These are phyloP conservation scores for Dioctria rufipes DNA, from an alignment of 2,888 invertebrate species.

Conservation along the genomic window DNA sequence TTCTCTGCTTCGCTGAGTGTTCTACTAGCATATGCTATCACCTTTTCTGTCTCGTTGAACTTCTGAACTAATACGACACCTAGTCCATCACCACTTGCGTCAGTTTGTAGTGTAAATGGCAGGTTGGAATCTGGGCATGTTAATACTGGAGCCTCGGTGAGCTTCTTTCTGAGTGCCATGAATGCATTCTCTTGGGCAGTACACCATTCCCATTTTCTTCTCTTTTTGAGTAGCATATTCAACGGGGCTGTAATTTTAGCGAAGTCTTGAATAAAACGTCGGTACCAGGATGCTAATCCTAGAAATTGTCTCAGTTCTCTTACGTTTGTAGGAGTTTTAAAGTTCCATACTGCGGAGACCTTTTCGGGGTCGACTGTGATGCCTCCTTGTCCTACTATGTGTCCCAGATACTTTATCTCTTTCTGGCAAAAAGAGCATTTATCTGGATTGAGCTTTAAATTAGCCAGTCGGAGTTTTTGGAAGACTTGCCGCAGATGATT, in stretches of 20 bases:
- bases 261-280: too few relatives aligned
- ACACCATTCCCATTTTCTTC: conserved; percentile 15
- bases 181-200: conserved; percentile 14
- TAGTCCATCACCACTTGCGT: neutral
- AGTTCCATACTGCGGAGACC: conserved; percentile 53
- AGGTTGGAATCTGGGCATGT: neutral
- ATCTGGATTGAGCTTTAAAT: conserved; percentile 10
- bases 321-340: neutral
- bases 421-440: neutral
- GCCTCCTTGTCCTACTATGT: neutral
- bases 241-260: conserved; percentile 1
- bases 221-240: conserved; percentile 8
- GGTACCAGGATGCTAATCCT: conserved; percentile 19
- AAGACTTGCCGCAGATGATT: conserved; percentile 2
- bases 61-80: conserved; percentile 6
- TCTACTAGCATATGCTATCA: conserved; percentile 53
- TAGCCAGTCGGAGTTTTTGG: neutral
- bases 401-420: neutral
- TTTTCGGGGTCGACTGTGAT: neutral
- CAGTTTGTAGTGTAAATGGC: neutral
- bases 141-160: conserved; percentile 22
- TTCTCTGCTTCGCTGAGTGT: conserved; percentile 14
- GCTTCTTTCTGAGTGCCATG: neutral
- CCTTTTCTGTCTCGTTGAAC: conserved; percentile 54
- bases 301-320: neutral